These are phyloP conservation scores for Anoplius nigerrimus DNA, from an alignment of 2,888 invertebrate genomes.

Conservation along the genomic window DNA sequence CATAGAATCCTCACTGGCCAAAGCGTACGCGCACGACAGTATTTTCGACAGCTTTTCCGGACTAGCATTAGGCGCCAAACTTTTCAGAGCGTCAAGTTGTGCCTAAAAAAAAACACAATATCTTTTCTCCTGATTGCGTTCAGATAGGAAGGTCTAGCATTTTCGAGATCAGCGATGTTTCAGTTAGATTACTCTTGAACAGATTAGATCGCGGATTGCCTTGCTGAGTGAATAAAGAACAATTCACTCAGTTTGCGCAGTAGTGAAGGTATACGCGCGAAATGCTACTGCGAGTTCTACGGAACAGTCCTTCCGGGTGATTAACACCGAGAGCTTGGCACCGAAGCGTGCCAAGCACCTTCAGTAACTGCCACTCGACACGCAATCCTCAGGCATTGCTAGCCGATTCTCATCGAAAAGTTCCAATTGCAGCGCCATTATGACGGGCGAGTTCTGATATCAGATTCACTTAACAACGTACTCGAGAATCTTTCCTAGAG, in stretches of 20 bases:
- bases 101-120: slow-evolving; percentile 76
- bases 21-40: slow-evolving; percentile 83
- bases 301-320: slow-evolving; percentile 60
- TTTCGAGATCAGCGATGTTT: no score
- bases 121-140: no score
- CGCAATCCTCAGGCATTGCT: slow-evolving; percentile 43
- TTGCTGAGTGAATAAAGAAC: no score
- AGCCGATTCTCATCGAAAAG: slow-evolving; percentile 66
- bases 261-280: slow-evolving; percentile 27
- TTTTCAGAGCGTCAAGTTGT: slow-evolving; percentile 76
- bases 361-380: slow-evolving; percentile 47
- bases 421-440: slow-evolving; percentile 57
- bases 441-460: no score
- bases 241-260: no score
- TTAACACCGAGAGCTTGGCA: slow-evolving; percentile 62
- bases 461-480: no score
- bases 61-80: slow-evolving; percentile 77
- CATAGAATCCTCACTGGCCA: slow-evolving; percentile 85
- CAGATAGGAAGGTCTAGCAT: no score
- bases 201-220: no score
- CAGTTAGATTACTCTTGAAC: no score
- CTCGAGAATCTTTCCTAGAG: no score
- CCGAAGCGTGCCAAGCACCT: slow-evolving; percentile 40
- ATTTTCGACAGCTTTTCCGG: slow-evolving; percentile 76
- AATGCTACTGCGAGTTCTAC: slow-evolving; percentile 57